Evolutionary conservation across 2,888 invertebrate species (phyloP).

Genomic region (Eupelmus urozonus): DNA sequence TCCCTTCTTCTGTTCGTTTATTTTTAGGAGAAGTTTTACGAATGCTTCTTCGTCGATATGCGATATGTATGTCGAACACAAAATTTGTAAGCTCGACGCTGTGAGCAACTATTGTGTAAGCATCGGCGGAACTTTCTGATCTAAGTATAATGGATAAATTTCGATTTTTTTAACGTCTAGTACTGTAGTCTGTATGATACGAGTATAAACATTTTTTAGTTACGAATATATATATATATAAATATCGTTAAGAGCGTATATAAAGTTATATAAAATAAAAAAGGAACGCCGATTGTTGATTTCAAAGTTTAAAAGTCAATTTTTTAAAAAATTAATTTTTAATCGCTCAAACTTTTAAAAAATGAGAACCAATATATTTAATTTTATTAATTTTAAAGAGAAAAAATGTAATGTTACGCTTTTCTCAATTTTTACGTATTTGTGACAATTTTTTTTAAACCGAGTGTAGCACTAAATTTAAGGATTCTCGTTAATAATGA

Average conservation of each 20-base stretch:
- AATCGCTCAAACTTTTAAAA: slow-evolving; percentile 22
- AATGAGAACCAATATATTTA: slow-evolving; percentile 17
- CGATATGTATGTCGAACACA: neutral
- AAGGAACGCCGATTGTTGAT: slow-evolving; percentile 26
- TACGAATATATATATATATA: too few species aligned
- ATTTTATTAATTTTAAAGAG: slow-evolving; percentile 40
- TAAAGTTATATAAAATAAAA: slow-evolving; percentile 20
- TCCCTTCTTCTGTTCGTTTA: slow-evolving; percentile 7
- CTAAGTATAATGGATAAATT: slow-evolving; percentile 40
- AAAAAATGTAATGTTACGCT: neutral
- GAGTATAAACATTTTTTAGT: slow-evolving; percentile 47
- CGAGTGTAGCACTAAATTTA: slow-evolving; percentile 46
- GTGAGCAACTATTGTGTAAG: neutral
- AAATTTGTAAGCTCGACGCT: slow-evolving; percentile 11
- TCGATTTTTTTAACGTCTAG: slow-evolving; percentile 46
- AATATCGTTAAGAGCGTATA: slow-evolving; percentile 36
- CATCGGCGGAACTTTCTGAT: slow-evolving; percentile 3
- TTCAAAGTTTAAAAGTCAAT: slow-evolving; percentile 42
- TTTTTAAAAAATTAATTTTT: slow-evolving; percentile 46
- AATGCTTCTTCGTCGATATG: slow-evolving; percentile 5
- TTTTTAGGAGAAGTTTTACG: slow-evolving; percentile 18
- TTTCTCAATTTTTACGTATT: slow-evolving; percentile 30
- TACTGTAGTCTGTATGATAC: slow-evolving; percentile 40
- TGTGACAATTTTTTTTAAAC: slow-evolving; percentile 28
- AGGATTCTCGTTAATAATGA: slow-evolving; percentile 12